Evolutionary conservation across 1,140 invertebrate genomes (phyloP), one percentile per base, ranked within the genome.

Genomic region (Brachystomella parvula): DNA sequence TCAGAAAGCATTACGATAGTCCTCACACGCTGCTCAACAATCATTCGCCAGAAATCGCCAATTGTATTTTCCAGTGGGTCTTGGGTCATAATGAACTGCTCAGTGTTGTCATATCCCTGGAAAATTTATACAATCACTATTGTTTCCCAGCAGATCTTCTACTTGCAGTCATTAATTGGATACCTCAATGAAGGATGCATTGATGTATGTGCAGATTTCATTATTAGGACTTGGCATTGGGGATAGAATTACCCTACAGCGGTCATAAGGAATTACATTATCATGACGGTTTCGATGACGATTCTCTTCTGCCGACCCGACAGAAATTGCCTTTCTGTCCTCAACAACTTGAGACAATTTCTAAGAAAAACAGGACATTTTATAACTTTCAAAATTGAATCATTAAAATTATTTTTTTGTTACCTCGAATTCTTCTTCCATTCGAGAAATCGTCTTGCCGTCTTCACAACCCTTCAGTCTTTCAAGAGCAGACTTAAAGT

Each of bases 11-110:
- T 96, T 33, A 96, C 90, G 64, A 98, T 87, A 1, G 91, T 93
- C 53, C 85, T 85, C 30, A 96, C 87, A 76, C 89, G 88, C 75
- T 96, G 92, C 77, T 96, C 93, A 26, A 89, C 90, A 57, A 97
- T 86, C 93, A 97, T 95, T 76, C 93, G 83, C 94, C 95, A 97
- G 78, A 98, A 97, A 80, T 97, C 95, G 67, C 85, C 82, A 63
- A 92, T 86, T 0, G 94, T 97, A 66, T 83, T 82, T 31, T 92
- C 89, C 62, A 96, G 76, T 0, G 95, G 94, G 80, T 96, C 94
- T 82, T 98, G 94, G 1, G 93, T 92, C 53, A 96, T 94, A 49
- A 97, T 93, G 79, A 94, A 97, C 21, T 90, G 90, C 78, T 93
- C 90, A 0, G 86, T 87, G 78, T 94, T 93, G 75, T 96, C 90